These are phyloP conservation scores for Rotaria magnacalcarata DNA, from an alignment of 2,888 invertebrate genomes.

Conservation along the genomic window DNA sequence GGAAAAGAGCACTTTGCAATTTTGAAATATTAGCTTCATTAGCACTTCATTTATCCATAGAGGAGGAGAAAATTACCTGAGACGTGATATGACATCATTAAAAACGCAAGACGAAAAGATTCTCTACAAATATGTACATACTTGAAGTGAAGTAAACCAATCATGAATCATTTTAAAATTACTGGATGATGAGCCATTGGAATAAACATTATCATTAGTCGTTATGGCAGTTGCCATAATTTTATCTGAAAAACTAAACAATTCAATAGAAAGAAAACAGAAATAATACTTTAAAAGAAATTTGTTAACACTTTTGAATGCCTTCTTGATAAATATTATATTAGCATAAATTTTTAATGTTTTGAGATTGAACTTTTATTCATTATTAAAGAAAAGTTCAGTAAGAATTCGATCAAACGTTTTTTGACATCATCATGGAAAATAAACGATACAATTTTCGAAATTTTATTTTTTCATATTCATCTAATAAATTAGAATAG, in stretches of 20 bases:
- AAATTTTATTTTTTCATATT: too few species aligned
- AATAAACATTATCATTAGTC: not conserved
- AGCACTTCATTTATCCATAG: not conserved
- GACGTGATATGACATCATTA: not conserved
- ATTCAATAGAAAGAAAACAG: not conserved
- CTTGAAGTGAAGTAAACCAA: not conserved
- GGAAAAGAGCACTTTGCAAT: not conserved
- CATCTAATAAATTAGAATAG: too few species aligned
- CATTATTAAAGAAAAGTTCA: not conserved
- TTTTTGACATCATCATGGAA: too few species aligned
- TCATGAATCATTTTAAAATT: not conserved
- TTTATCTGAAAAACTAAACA: not conserved
- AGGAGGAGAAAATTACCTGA: not conserved
- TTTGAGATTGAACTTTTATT: not conserved
- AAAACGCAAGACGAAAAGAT: not conserved
- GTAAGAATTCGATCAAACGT: not conserved
- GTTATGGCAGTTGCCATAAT: not conserved
- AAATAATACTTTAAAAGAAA: not conserved
- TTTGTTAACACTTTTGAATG: not conserved
- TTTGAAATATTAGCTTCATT: conserved; percentile 19
- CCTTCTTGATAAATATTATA: not conserved
- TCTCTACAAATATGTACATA: not conserved
- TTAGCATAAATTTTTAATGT: not conserved
- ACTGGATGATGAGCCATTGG: not conserved
- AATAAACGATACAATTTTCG: too few species aligned